phyloP scores from a whole-genome alignment of 2,888 invertebrate species.

The Sepioteuthis lessoniana region DNA sequence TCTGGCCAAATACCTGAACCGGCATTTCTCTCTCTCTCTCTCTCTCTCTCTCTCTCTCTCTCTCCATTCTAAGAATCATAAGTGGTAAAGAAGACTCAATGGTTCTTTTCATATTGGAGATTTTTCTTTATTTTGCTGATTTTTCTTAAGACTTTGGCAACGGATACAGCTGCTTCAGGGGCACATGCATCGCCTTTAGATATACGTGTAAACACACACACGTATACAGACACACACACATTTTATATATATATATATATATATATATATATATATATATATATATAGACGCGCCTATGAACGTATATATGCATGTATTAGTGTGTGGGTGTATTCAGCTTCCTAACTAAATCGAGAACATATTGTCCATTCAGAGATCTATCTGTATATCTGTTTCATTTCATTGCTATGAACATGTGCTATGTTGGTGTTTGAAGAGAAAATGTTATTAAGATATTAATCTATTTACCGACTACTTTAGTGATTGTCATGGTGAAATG shows the following conservation, averaged over 20 bases:
- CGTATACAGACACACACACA: not conserved
- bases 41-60: not conserved
- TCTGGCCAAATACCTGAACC: not conserved
- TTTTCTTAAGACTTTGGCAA: not conserved
- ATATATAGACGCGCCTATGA: no score
- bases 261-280: not conserved
- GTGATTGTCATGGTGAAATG: no score
- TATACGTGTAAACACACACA: not conserved
- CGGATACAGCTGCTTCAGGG: not conserved
- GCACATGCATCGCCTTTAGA: not conserved
- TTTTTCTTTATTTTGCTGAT: not conserved
- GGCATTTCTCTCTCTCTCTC: not conserved
- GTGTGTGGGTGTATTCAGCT: no score
- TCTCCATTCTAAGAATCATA: not conserved
- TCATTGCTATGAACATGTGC: no score
- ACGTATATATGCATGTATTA: no score
- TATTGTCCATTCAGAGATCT: no score
- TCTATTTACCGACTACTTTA: no score
- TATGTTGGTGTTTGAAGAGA: no score
- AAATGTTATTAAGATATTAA: no score
- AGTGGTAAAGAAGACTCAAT: not conserved
- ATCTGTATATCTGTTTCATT: no score
- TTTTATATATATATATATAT: not conserved
- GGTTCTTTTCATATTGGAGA: not conserved
- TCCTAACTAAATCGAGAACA: no score